phyloP scores from a whole-genome alignment of 64 coral and sea anemone species.

The Platygyra sinensis region DNA sequence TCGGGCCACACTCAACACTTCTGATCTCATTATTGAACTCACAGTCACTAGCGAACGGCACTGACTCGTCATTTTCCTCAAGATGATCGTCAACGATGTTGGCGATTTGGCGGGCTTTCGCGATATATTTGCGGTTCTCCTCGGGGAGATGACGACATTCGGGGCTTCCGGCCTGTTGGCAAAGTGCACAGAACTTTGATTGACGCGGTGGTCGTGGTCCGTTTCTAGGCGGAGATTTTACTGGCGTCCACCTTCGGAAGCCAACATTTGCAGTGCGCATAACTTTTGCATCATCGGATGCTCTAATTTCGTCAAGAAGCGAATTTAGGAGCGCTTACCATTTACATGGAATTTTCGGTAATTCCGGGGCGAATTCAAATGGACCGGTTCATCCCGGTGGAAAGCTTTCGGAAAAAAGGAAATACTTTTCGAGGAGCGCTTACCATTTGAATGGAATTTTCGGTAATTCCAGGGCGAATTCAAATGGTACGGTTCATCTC shows the following conservation, averaged over 20 bases:
- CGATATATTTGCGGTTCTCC: conserved; percentile 39
- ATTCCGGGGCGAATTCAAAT: too few species aligned
- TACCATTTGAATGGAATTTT: too few species aligned
- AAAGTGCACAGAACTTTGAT: conserved; percentile 36
- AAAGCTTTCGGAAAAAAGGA: too few species aligned
- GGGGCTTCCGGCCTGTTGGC: conserved; percentile 40
- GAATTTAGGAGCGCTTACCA: too few species aligned
- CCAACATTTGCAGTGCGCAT: neutral
- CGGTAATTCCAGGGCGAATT: too few species aligned
- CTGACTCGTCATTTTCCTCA: neutral
- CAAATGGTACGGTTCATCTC: too few species aligned
- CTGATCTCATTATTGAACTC: neutral
- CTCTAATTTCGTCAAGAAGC: neutral
- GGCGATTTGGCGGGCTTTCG: conserved; percentile 43
- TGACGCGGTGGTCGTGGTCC: neutral
- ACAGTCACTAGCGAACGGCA: neutral
- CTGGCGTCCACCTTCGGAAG: too few species aligned
- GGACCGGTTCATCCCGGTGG: too few species aligned
- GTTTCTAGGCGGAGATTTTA: neutral
- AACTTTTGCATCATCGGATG: neutral
- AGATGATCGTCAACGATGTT: conserved; percentile 52
- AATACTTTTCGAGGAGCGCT: too few species aligned
- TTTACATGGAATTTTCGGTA: too few species aligned
- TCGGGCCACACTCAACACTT: neutral
- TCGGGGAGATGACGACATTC: conserved; percentile 51